Evolutionary conservation across 2,113 vertebrate genomes (phyloP).

Genomic region (Todiramphus saurophagus): DNA sequence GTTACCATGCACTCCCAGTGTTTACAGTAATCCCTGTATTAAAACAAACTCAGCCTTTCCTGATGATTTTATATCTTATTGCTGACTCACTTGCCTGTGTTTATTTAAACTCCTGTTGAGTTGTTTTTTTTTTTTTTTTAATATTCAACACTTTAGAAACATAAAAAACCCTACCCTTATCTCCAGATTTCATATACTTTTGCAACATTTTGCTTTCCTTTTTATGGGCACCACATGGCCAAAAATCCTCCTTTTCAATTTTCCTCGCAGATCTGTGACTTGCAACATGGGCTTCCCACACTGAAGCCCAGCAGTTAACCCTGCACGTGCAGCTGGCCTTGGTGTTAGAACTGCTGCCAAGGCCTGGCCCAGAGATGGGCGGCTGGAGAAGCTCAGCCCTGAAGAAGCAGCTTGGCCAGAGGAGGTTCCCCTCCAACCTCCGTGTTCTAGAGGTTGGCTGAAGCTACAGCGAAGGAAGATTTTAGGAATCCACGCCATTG

Average conservation of each 20-base stretch:
- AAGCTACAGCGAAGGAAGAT: neutral
- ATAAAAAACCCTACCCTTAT: neutral
- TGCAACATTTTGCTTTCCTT: neutral
- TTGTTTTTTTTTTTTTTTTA: neutral
- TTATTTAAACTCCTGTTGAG: slow-evolving; percentile 57
- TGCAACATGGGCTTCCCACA: accelerated
- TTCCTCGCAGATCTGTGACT: neutral
- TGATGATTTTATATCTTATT: slow-evolving; percentile 63
- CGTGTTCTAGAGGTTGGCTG: neutral
- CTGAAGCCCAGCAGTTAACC: neutral
- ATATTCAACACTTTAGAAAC: neutral
- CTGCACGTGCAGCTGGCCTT: neutral
- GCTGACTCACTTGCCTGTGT: slow-evolving; percentile 32
- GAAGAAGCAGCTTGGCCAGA: neutral
- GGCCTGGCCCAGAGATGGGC: accelerated
- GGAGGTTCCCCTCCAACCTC: neutral
- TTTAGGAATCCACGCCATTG: neutral
- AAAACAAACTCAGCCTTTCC: slow-evolving; percentile 71
- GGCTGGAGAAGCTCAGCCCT: neutral
- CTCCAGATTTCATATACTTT: neutral
- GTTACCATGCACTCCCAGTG: slow-evolving; percentile 73
- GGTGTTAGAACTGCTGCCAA: neutral
- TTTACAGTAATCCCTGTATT: slow-evolving; percentile 60
- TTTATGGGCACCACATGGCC: neutral
- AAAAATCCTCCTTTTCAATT: neutral